phyloP scores from a whole-genome alignment of 2,113 vertebrate genomes.

The Pituophis catenifer region DNA sequence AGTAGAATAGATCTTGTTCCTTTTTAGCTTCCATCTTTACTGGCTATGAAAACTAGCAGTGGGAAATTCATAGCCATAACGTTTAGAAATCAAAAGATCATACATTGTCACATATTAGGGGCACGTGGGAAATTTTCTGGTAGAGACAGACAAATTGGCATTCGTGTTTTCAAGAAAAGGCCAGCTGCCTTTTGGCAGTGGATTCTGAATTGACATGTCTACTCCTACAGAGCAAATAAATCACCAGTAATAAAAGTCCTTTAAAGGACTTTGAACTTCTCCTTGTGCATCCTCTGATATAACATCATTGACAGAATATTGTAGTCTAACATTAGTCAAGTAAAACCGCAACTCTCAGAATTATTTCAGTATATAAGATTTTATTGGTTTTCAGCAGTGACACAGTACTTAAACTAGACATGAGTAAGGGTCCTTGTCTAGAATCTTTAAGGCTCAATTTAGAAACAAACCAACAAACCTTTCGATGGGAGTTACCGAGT shows the following conservation, averaged over 20 bases:
- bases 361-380: constrained; percentile 3
- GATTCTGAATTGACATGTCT: background rate
- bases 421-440: constrained; percentile 16
- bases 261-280: constrained; percentile 18
- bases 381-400: constrained; percentile 26
- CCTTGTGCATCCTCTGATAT: constrained; percentile 7
- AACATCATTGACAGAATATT: constrained; percentile 38
- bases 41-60: background rate
- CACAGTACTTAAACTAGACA: constrained; percentile 20
- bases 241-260: background rate
- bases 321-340: constrained; percentile 15
- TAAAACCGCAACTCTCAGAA: constrained; percentile 15
- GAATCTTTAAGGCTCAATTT: constrained; percentile 1
- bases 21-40: background rate
- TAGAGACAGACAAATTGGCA: constrained; percentile 1
- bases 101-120: constrained; percentile 16
- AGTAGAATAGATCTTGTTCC: background rate
- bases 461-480: constrained; percentile 4
- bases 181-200: background rate
- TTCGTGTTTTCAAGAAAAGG: constrained; percentile 28
- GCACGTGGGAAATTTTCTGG: constrained; percentile 13
- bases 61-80: background rate
- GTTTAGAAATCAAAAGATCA: constrained; percentile 5
- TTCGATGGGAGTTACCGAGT: background rate
- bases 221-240: constrained; percentile 24